Percentiles rank a stretch among this genome's conserved stretches.
Conservation (phyloP, 2,113 vertebrate genomes). For the Mola mola region DNA sequence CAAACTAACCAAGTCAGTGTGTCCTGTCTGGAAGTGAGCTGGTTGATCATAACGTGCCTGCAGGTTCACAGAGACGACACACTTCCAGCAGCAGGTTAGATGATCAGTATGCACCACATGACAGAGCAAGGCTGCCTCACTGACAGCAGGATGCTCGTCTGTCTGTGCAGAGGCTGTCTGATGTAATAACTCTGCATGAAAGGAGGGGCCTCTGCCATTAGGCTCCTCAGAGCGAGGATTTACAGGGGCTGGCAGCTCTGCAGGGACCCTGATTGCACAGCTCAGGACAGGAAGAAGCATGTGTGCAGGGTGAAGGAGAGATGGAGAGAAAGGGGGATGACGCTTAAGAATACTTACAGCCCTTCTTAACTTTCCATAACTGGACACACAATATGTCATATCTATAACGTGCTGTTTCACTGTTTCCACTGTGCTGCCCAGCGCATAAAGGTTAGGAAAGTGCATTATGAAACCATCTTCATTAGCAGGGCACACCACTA, state of each 20-base stretch:
- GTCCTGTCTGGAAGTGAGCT: too few species aligned
- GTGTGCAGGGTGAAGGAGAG: constrained; percentile 12
- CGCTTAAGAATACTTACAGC: neutral
- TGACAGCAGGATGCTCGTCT: constrained; percentile 44
- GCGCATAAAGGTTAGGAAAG: constrained; percentile 3
- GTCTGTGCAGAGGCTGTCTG: constrained; percentile 50
- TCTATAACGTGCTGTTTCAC: constrained; percentile 13
- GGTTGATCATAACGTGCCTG: constrained; percentile 31
- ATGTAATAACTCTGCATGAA: constrained; percentile 46
- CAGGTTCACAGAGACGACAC: constrained; percentile 44
- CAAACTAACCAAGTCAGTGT: too few species aligned
- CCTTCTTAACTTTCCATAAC: constrained; percentile 12
- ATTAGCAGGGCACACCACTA: constrained; percentile 12
- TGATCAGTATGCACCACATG: constrained; percentile 73
- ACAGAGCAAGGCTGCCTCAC: constrained; percentile 36
- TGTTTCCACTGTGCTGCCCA: constrained; percentile 8
- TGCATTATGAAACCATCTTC: constrained; percentile 13
- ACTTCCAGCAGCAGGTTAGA: constrained; percentile 43
- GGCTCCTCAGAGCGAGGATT: constrained; percentile 11
- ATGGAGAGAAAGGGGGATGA: constrained; percentile 8
- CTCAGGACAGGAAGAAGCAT: constrained; percentile 22
- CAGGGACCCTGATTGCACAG: constrained; percentile 51
- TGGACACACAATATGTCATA: constrained; percentile 3
- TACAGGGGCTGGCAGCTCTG: constrained; percentile 22
- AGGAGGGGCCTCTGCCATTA: constrained; percentile 35